These are phyloP conservation scores for Zaprionus lineosus DNA, from an alignment of 2,888 invertebrate genomes.

Conservation along the genomic window DNA sequence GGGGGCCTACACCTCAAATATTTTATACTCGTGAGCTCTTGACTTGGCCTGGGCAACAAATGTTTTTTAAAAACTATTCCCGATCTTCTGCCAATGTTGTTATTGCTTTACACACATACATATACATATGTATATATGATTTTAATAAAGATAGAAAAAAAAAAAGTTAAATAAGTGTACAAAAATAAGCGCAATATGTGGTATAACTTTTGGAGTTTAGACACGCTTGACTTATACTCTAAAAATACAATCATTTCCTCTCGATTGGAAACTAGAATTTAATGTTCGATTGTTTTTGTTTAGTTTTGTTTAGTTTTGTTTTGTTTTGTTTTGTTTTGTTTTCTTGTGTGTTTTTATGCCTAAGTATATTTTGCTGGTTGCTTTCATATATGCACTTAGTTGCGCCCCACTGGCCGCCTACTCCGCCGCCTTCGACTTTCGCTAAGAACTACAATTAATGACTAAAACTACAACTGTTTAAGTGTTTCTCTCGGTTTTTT, in stretches of 20 bases:
- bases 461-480: constrained; percentile 73
- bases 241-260: constrained; percentile 62
- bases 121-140: too few relatives aligned
- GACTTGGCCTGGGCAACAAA: constrained; percentile 31
- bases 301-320: constrained; percentile 8
- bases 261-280: constrained; percentile 22
- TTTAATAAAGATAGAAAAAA: too few relatives aligned
- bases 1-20: constrained; percentile 18
- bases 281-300: constrained; percentile 20
- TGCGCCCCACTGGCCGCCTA: constrained; percentile 56
- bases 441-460: constrained; percentile 75
- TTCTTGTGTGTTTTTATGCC: constrained; percentile 31
- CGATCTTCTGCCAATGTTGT: constrained; percentile 24
- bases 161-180: constrained; percentile 17
- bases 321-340: constrained; percentile 20
- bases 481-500: constrained; percentile 28
- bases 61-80: too few relatives aligned
- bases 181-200: constrained; percentile 10
- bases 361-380: constrained; percentile 34
- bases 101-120: constrained; percentile 26
- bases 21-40: constrained; percentile 30
- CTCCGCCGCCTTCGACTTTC: constrained; percentile 59
- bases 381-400: constrained; percentile 70
- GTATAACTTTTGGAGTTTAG: constrained; percentile 42
- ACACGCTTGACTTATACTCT: constrained; percentile 39